Evolutionary conservation across 2,888 invertebrate species (phyloP).

Genomic region (Drosophila pseudotakahashii): DNA sequence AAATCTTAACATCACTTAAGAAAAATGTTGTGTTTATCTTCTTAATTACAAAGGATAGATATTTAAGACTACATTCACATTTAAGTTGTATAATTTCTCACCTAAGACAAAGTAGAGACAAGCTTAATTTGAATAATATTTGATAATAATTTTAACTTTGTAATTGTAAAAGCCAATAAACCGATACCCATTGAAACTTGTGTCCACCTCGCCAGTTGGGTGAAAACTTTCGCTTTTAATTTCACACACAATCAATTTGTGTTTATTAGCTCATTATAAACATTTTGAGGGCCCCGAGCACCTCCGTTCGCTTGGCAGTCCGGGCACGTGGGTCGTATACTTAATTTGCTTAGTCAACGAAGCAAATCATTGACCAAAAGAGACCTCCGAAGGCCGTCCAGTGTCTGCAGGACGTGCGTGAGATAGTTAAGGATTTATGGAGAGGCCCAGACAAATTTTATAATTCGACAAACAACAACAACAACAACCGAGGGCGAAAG

Average conservation of each 20-base stretch:
- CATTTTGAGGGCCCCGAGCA: constrained; percentile 36
- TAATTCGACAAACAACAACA: constrained; percentile 21
- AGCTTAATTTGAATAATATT: not conserved
- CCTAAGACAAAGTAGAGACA: no score
- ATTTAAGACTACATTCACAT: no score
- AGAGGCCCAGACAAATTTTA: constrained; percentile 45
- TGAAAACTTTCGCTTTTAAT: constrained; percentile 47
- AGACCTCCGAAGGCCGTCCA: constrained; percentile 12
- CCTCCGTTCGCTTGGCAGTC: constrained; percentile 34
- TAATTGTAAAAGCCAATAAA: constrained; percentile 17
- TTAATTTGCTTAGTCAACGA: constrained; percentile 72
- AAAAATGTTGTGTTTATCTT: no score
- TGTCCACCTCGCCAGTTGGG: not conserved
- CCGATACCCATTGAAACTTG: constrained; percentile 10
- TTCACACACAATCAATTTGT: constrained; percentile 63
- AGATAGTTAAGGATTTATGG: constrained; percentile 55
- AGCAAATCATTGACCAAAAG: constrained; percentile 73
- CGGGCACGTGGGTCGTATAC: constrained; percentile 57
- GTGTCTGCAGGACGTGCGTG: constrained; percentile 58
- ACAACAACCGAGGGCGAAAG: constrained; percentile 36
- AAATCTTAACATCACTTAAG: no score
- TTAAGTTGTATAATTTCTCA: not conserved
- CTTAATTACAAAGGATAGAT: no score
- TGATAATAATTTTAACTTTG: not conserved
- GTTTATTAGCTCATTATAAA: constrained; percentile 68